Percentiles rank a stretch among this genome's conserved stretches.
These are phyloP conservation scores for Orestias chungarensis DNA, from an alignment of 2,797 vertebrate genomes.

Conservation along the genomic window DNA sequence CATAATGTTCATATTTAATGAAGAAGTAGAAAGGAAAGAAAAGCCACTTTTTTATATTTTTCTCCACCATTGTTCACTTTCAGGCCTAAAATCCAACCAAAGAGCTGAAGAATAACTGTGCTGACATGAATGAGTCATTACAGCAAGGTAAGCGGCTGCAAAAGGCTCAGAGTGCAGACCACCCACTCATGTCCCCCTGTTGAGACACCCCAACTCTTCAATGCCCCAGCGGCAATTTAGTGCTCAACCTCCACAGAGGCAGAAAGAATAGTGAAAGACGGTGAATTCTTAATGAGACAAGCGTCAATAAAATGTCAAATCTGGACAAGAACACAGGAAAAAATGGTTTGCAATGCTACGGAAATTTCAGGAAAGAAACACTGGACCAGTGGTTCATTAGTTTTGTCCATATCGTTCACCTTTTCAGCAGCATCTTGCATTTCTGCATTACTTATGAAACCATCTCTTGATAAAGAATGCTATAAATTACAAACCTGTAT, in stretches of 20 bases:
- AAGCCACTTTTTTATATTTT: constrained; percentile 24
- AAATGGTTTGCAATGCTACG: constrained; percentile 11
- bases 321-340: constrained; percentile 34
- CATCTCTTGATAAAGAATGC: no score
- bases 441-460: constrained; percentile 22
- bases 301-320: constrained; percentile 65
- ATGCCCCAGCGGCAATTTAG: constrained; percentile 62
- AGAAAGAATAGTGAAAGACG: constrained; percentile 45
- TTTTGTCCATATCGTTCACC: constrained; percentile 39
- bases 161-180: constrained; percentile 49
- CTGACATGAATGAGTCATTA: constrained; percentile 53
- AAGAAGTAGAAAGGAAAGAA: constrained; percentile 6
- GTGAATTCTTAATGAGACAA: constrained; percentile 64
- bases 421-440: constrained; percentile 28
- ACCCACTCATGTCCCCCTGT: constrained; percentile 68
- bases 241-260: constrained; percentile 40
- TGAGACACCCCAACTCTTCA: constrained; percentile 48
- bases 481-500: no score
- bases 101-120: constrained; percentile 33
- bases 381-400: no score
- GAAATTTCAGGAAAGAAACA: constrained; percentile 17
- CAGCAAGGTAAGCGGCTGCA: constrained; percentile 48
- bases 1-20: constrained; percentile 10
- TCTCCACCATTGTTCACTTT: constrained; percentile 25
- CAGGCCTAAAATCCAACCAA: constrained; percentile 15